A percentile compares a stretch with the other conserved stretches of the same genome.
Conservation (phyloP, 2,888 invertebrate species). For the Diloba caeruleocephala region DNA sequence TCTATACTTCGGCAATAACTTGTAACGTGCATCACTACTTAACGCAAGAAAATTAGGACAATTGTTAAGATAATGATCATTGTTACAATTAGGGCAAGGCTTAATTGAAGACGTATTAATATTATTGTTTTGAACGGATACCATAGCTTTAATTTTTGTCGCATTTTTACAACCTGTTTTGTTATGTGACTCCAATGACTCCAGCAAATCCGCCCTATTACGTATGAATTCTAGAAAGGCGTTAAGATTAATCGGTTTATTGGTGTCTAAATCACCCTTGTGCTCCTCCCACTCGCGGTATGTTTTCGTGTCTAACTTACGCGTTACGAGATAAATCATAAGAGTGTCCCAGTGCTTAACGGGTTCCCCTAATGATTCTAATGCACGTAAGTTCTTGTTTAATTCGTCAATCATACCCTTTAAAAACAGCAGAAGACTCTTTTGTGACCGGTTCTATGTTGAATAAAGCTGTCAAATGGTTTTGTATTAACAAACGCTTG, state of each 20-base stretch:
- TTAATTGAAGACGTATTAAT: no score
- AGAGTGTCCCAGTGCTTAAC: no score
- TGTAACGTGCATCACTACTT: conserved; percentile 30
- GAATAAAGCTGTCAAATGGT: conserved; percentile 46
- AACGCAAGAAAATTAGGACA: conserved; percentile 40
- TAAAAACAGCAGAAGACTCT: conserved; percentile 40
- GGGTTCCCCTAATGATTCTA: no score
- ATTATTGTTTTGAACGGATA: no score
- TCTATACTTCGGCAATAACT: conserved; percentile 5
- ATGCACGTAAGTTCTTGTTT: no score
- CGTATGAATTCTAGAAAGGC: background rate
- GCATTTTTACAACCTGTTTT: no score
- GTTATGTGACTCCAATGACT: no score
- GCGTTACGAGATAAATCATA: conserved; percentile 49
- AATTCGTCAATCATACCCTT: conserved; percentile 5
- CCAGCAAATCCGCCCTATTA: no score
- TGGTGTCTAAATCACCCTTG: conserved; percentile 32
- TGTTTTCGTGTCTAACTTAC: conserved; percentile 45
- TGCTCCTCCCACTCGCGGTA: conserved; percentile 51
- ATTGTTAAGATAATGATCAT: background rate
- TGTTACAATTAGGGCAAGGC: no score
- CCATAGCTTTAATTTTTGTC: no score
- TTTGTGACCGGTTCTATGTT: conserved; percentile 39
- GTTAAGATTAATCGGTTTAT: conserved; percentile 9
- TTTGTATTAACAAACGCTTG: conserved; percentile 40